phyloP scores from a whole-genome alignment of 30 jellyfish, hydroid and myxozoan genomes.

The Rhopilema esculentum region DNA sequence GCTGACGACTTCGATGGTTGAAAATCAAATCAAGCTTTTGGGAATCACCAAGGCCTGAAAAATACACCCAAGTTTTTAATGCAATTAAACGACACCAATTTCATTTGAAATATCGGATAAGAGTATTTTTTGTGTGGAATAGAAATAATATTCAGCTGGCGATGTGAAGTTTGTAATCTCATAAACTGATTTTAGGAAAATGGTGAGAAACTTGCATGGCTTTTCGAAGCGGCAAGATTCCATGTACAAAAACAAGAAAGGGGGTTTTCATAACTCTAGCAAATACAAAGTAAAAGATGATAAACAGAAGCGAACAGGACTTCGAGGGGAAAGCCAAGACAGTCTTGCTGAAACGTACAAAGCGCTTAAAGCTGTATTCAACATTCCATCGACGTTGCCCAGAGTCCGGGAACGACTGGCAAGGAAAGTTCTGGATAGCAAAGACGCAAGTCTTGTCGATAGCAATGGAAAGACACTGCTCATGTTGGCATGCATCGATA shows the following conservation, averaged over 20 bases:
- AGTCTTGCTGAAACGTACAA: conserved; percentile 5
- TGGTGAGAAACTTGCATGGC: not conserved
- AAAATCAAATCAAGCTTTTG: not conserved
- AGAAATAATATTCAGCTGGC: too few species aligned
- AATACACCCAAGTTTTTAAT: not conserved
- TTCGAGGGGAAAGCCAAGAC: not conserved
- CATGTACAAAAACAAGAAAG: not conserved
- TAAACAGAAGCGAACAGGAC: not conserved
- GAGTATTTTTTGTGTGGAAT: too few species aligned
- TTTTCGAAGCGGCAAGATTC: not conserved
- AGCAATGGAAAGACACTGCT: conserved; percentile 44
- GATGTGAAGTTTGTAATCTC: too few species aligned
- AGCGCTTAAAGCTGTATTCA: conserved; percentile 33
- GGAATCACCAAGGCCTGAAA: not conserved
- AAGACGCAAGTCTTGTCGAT: conserved; percentile 9
- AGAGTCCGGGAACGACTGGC: conserved; percentile 36
- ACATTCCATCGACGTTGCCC: not conserved
- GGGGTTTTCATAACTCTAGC: not conserved
- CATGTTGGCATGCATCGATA: conserved; percentile 47
- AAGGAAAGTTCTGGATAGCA: conserved; percentile 1
- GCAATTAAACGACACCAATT: not conserved
- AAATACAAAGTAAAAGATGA: not conserved
- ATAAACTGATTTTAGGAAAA: too few species aligned
- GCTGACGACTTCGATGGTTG: not conserved
- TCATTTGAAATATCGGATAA: not conserved